Base-by-base conservation (phyloP, 2,888 invertebrate genomes). In the Pachliopta kotzebuea region DNA sequence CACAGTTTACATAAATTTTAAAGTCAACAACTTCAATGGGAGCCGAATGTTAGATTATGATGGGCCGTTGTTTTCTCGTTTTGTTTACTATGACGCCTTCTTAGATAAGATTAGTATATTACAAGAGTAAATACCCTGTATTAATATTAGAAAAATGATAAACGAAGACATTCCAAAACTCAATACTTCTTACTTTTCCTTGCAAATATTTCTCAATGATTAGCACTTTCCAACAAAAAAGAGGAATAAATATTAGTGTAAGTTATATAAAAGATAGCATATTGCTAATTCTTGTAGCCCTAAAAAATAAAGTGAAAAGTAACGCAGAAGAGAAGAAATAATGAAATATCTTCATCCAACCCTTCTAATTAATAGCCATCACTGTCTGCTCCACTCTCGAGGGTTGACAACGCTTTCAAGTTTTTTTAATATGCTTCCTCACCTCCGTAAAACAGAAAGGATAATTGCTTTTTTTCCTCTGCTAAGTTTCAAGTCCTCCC, bases 301-400 rank as follows among this genome's bases (percentile, higher is more conserved):
- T 69, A 70, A 75, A 37, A 63, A 75, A 75, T 73, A 72, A 72
- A 60, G 60, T 67, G 70, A 73, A 74, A 72, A 69, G 70, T 71
- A 55, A 77, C 74, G 73, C 69, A 77, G 78, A 79, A 71, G 76
- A 71, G 81, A 81, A 82, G 85, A 83, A 85, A 88, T 88, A 90
- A 89, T 89, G 84, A 84, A 89, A 90, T 88, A 87, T 88, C 88
- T 90, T 86, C 84, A 88, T 85, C 80, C 87, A 88, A 86, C 89
- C 89, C 90, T 90, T 88, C 88, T 91, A 91, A 91, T 91, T 90
- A 91, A 90, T 90, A 83, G 89, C 86, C 90, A 90, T 90, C 90
- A 90, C 84, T 90, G 90, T 90, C 90, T 90, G 80, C 84, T 76
- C 82, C 90, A 90, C 83, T 85, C 86, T 81, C 79, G 81, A 84